Conservation (phyloP, 2,797 vertebrate genomes). For the Hydrophis major region DNA sequence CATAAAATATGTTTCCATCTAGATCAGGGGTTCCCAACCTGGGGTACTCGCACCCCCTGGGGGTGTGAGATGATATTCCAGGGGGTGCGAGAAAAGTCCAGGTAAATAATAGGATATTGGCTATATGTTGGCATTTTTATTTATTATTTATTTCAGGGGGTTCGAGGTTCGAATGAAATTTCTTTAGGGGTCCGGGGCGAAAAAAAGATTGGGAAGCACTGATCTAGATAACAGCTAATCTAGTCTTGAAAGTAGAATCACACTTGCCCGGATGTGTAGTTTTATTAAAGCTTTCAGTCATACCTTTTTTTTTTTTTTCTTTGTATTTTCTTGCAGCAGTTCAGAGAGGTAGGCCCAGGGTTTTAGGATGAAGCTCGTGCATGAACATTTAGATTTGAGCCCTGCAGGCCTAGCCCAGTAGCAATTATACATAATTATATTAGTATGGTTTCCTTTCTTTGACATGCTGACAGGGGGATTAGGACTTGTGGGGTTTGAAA, state of each 20-base stretch:
- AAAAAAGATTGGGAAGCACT: too few species aligned
- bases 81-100: too few species aligned
- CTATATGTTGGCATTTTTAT: too few species aligned
- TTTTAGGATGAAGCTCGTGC: neutral
- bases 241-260: neutral
- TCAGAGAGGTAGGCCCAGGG: neutral
- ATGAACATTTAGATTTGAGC: neutral
- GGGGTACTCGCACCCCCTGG: too few species aligned
- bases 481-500: neutral
- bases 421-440: conserved; percentile 4
- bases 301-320: neutral
- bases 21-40: neutral
- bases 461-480: neutral
- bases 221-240: neutral
- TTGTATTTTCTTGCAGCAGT: neutral
- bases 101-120: too few species aligned
- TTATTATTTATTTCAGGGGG: too few species aligned
- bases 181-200: too few species aligned
- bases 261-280: neutral
- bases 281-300: neutral
- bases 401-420: neutral
- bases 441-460: conserved; percentile 30
- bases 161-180: too few species aligned
- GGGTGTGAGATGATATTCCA: too few species aligned
- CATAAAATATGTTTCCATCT: neutral